Base-by-base conservation (phyloP, 2,797 vertebrate genomes). In the Manis javanica region DNA sequence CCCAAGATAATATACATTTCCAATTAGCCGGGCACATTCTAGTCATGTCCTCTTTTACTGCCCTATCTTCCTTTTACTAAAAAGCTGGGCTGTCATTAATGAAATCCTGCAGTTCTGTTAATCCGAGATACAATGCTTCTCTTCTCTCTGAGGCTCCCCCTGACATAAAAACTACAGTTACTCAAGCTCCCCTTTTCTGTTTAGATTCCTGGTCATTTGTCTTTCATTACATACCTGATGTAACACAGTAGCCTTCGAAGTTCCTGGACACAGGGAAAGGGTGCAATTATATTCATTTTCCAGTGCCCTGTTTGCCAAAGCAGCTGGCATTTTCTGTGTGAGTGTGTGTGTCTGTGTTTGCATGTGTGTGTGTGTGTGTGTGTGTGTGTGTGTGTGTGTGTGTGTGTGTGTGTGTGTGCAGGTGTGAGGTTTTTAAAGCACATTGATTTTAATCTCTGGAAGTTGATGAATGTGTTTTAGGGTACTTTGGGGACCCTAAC, bases 91-190 rank as follows among this genome's bases (percentile, higher is more conserved):
- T 64, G 98, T 98, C 98, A 98, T 98, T 98, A 98, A 98, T 98
- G 98, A 98, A 98, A 98, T 98, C 98, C 98, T 98, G 98, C 98
- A 97, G 98, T 98, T 98, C 98, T 98, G 97, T 98, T 99, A 98
- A 99, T 98, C 98, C 98, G 51, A 97, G 97, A 37, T 91, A 99
- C 98, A 99, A 99, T 98, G 98, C 97, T 91, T 96, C 98, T 98
- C 98, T 98, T 98, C 97, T 98, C 97, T 96, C 97, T 93, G 95
- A 68, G 92, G 86, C 95, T 97, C 97, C 97, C 97, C 96, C 85
- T 89, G 94, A 97, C 98, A 98, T 98, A 98, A 98, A 98, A 98
- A 98, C 97, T 98, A 98, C 98, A 98, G 98, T 98, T 98, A 97
- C 98, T 97, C 98, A 95, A 98, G 97, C 96, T 98, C 97, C 97